Percentiles rank a stretch among this genome's conserved stretches.
Conservation (phyloP, 2,888 invertebrate genomes). For the Ochropleura leucogaster region DNA sequence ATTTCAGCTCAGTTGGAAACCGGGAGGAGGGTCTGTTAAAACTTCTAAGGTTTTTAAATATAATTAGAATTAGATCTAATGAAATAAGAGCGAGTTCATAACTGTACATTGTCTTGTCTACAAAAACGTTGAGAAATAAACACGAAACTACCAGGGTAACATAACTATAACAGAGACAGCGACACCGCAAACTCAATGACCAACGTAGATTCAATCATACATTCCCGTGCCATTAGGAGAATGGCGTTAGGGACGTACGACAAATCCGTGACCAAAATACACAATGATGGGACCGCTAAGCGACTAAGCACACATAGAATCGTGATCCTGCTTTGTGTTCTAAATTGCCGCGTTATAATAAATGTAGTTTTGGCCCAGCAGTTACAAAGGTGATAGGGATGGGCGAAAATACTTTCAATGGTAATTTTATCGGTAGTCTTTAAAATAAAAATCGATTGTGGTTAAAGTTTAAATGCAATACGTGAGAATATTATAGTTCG, state of each 20-base stretch:
- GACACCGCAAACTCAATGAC: conserved; percentile 45
- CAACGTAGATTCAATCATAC: conserved; percentile 71
- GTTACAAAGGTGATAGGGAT: conserved; percentile 53
- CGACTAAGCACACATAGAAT: conserved; percentile 69
- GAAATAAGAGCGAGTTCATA: no score
- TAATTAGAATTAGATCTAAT: no score
- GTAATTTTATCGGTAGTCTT: conserved; percentile 47
- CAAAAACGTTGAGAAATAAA: neutral
- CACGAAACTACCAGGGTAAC: conserved; percentile 11
- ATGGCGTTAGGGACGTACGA: conserved; percentile 71
- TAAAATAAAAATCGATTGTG: conserved; percentile 45
- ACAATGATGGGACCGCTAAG: conserved; percentile 66
- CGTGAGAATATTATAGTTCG: conserved; percentile 28
- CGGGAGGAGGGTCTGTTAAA: no score
- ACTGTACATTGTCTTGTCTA: no score
- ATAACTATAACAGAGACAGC: conserved; percentile 34
- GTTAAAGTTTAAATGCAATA: conserved; percentile 30
- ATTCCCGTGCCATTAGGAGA: conserved; percentile 70
- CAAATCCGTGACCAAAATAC: conserved; percentile 74
- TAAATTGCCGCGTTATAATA: conserved; percentile 74
- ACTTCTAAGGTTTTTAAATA: no score
- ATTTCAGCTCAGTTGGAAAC: no score
- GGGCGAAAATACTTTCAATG: conserved; percentile 55
- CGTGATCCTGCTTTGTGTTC: conserved; percentile 70
- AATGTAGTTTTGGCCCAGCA: conserved; percentile 66